Base-by-base conservation (phyloP, 2,888 invertebrate genomes). In the Phyllotreta striolata region DNA sequence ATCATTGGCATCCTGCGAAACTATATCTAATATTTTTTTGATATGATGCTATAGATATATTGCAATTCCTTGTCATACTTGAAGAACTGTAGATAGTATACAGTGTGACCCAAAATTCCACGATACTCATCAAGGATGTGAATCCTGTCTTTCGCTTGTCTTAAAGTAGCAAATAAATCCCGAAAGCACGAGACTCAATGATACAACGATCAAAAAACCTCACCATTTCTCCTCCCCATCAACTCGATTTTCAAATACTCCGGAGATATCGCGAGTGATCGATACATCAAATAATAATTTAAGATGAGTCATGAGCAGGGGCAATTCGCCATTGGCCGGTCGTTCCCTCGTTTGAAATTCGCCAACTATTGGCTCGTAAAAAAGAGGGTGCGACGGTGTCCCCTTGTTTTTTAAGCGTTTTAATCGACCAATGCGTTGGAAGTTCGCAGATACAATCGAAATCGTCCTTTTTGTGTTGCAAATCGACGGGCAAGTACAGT, bases 371-470 rank as follows among this genome's bases (percentile, higher is more conserved):
- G 78, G 79, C 72, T 72, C 66, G 55, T 73, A 74, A 73, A 76
- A 75, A 75, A 76, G 74, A 74, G 76, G 77, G 76, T 75, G 73
- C 70, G 72, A 70, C 55, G 13, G 55, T 73, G 73, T 73, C 73
- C 78, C 77, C 77, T 72, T 74, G 76, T 78, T 78, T 78, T 78
- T 78, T 78, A 77, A 71, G 72, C 73, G 73, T 77, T 78, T 78
- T 76, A 74, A 66, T 64, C 68, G 71, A 70, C 78, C 78, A 78
- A 78, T 78, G 67, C 70, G 60, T 66, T 62, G 56, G 10, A 55
- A 55, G 56, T 54, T 24, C 24, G 24, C 24, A 24, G 24, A 24
- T 24, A 41, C 55, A 37, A 47, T 43, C 10, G 55, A 43, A 63
- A 38, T 66, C 62, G 55, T 59, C 62, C 66, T 58, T 60, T 60